These are phyloP conservation scores for Microchrysa polita DNA, from an alignment of 2,888 invertebrate species.

Conservation along the genomic window DNA sequence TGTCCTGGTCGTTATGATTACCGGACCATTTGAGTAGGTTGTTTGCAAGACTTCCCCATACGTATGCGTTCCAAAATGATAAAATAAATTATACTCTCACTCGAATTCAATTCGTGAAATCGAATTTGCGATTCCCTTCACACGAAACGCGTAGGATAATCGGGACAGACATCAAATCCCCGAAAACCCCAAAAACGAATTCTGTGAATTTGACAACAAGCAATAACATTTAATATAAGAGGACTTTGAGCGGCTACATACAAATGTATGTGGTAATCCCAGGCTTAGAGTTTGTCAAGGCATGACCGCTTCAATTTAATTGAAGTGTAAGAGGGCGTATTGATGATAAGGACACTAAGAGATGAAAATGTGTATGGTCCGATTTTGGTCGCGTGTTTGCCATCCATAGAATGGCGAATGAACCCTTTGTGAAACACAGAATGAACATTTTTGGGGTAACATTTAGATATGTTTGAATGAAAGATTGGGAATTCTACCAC, in stretches of 20 bases:
- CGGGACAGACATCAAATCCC: conserved; percentile 32
- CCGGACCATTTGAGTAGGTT: neutral
- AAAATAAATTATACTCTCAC: conserved; percentile 18
- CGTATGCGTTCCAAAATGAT: neutral
- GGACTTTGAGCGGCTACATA: conserved; percentile 18
- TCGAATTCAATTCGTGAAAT: neutral
- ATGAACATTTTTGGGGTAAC: no score
- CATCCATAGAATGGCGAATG: neutral
- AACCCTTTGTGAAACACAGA: neutral
- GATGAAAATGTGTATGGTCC: neutral
- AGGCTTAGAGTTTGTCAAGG: conserved; percentile 2
- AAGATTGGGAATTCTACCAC: no score
- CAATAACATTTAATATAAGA: conserved; percentile 36
- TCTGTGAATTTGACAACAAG: conserved; percentile 39
- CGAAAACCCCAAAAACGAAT: conserved; percentile 31
- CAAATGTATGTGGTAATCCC: neutral
- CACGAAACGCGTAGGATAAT: conserved; percentile 5
- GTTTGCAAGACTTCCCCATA: no score
- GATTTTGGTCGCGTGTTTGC: conserved; percentile 18
- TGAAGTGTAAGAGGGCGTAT: conserved; percentile 28
- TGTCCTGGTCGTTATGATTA: conserved; percentile 32
- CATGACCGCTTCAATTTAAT: conserved; percentile 42
- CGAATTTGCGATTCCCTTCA: conserved; percentile 15
- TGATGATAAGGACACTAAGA: conserved; percentile 17
- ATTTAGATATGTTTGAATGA: no score